Evolutionary conservation across 2,888 invertebrate genomes (phyloP).

Genomic region (Rhagophthalmus giganteus): DNA sequence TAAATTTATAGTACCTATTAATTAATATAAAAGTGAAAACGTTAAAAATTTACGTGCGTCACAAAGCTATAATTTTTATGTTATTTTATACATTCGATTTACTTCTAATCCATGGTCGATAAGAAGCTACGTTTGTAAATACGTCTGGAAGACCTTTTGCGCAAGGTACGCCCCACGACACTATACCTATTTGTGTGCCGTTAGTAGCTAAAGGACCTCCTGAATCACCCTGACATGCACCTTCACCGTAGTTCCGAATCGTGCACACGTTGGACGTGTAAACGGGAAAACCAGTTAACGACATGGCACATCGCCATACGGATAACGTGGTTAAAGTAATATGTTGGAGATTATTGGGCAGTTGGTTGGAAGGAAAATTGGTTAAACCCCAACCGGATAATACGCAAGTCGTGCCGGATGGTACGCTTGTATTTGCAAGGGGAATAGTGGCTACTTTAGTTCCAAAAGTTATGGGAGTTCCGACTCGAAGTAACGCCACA

Average conservation of each 20-base stretch:
- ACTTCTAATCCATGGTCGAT: constrained; percentile 54
- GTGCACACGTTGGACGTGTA: constrained; percentile 62
- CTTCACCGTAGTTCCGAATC: constrained; percentile 61
- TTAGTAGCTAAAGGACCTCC: constrained; percentile 59
- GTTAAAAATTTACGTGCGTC: background rate
- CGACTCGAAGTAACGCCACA: constrained; percentile 32
- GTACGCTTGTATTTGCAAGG: constrained; percentile 1
- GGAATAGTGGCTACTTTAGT: constrained; percentile 1
- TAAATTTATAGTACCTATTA: too few species aligned
- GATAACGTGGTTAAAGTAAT: constrained; percentile 58
- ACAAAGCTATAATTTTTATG: too few species aligned
- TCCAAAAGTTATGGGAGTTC: constrained; percentile 5
- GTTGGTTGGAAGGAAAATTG: constrained; percentile 58
- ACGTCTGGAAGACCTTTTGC: constrained; percentile 61
- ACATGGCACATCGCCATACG: constrained; percentile 55
- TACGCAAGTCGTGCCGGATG: constrained; percentile 9
- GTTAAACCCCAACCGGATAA: constrained; percentile 39
- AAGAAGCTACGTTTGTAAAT: constrained; percentile 57
- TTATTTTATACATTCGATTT: background rate
- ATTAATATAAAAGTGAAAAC: background rate
- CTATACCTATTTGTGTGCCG: constrained; percentile 55
- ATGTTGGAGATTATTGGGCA: constrained; percentile 61
- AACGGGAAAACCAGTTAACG: constrained; percentile 45
- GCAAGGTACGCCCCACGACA: constrained; percentile 62
- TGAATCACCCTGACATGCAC: constrained; percentile 62